Evolutionary conservation across 2,797 vertebrate species (phyloP), one percentile per base, ranked within the genome.

Genomic region (Arnoldichthys spilopterus): DNA sequence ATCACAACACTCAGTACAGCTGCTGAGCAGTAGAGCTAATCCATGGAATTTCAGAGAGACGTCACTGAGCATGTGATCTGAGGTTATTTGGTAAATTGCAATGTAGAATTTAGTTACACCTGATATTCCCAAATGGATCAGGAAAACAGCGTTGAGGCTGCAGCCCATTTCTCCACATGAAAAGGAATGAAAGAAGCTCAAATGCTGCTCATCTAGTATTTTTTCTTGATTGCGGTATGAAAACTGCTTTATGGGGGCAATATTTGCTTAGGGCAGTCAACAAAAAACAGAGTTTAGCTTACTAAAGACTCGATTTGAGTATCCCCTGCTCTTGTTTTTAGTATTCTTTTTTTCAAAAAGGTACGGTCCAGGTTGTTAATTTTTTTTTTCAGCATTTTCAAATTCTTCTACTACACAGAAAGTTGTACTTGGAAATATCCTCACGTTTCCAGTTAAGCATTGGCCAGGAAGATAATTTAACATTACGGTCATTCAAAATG

Each of bases 401-500:
- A 43, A 47, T 69, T 49, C 15, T 16, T 47, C 16, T 69, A 74
- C 11, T 76, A 2, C 24, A 58, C 28, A 2, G 7, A 22, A 63
- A 40, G 62, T 64, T 37, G 37, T 15, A 64, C 34, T 64, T 64
- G 34, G 32, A 37, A 22, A 40, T 5, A 40, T 37, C 32, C 62
- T 64, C 62, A 64, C 20, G 34, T 64, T 64, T 40, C 34, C 34
- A 64, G 12, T 83, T 89, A 90, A 91, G 86, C 86, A 79, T 86
- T 82, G 84, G 80, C 79, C 89, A 91, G 87, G 84, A 86, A 86
- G 62, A 72, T 83, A 84, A 91, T 90, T 89, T 87, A 86, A 85
- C 87, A 77, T 74, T 89, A 83, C 74, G 85, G 86, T 88, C 85
- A 87, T 83, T 88, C 73, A 89, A 87, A 91, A 85, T 87, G 74